Base-by-base conservation (phyloP, 2,113 vertebrate species). In the Pterocles orientalis region DNA sequence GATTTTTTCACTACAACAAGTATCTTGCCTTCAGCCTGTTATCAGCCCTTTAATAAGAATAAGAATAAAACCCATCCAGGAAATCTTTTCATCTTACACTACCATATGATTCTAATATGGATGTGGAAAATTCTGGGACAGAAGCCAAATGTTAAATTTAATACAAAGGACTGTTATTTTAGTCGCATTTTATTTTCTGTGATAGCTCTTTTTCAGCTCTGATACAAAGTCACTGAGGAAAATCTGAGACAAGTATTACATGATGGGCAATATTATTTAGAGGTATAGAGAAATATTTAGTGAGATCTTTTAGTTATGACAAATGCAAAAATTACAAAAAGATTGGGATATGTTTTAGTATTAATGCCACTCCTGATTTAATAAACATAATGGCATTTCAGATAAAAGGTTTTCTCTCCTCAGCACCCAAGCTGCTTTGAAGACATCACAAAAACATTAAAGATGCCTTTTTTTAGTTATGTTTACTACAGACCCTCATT, bases 31-130 rank as follows among this genome's bases (percentile, higher is more conserved):
- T 89, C 75, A 91, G 57, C 54, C 81, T 94, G 88, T 95, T 97
- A 94, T 96, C 94, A 94, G 77, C 58, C 73, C 41, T 91, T 92
- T 94, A 93, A 90, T 90, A 91, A 93, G 76, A 83, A 80, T 84
- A 82, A 96, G 90, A 96, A 95, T 84, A 93, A 96, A 96, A 92
- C 36, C 53, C 62, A 94, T 92, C 77, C 88, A 97, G 94, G 83
- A 96, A 93, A 95, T 80, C 83, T 95, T 96, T 96, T 96, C 92
- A 97, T 96, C 95, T 95, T 90, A 86, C 0, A 0, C 69, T 88
- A 82, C 90, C 96, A 97, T 96, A 90, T 95, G 96, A 96, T 88
- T 94, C 90, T 71, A 92, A 94, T 94, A 92, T 34, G 36, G 91
- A 89, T 66, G 73, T 66, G 84, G 88, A 88, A 88, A 88, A 87